phyloP scores from a whole-genome alignment of 53 echinoderm and acorn worm species.

The Arbacia lixula region DNA sequence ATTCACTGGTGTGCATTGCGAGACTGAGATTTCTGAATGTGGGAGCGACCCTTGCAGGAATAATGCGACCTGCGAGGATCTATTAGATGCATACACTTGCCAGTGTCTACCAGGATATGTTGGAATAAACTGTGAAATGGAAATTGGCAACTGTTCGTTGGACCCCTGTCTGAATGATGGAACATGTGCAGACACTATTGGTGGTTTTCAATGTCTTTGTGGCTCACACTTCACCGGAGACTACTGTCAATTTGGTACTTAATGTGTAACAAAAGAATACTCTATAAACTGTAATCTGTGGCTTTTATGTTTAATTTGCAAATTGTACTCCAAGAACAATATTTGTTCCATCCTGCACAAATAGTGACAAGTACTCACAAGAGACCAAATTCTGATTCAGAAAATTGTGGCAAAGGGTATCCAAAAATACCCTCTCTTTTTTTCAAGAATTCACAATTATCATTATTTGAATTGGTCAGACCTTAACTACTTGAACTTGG shows the following conservation, averaged over 20 bases:
- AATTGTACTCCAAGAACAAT: too few relatives aligned
- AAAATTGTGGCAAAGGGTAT: too few relatives aligned
- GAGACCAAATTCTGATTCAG: too few relatives aligned
- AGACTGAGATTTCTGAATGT: conserved; percentile 15
- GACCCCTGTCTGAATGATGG: conserved; percentile 65
- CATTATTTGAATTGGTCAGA: too few relatives aligned
- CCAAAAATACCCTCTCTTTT: too few relatives aligned
- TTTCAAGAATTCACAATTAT: too few relatives aligned
- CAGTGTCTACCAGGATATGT: conserved; percentile 40
- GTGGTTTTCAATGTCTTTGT: conserved; percentile 52
- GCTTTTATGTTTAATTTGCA: too few relatives aligned
- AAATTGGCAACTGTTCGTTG: conserved; percentile 52
- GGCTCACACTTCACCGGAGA: conserved; percentile 54
- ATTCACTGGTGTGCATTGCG: conserved; percentile 59
- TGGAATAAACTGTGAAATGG: conserved; percentile 37
- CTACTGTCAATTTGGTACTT: conserved; percentile 41
- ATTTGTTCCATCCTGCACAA: too few relatives aligned
- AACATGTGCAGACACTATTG: conserved; percentile 19
- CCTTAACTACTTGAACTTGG: too few relatives aligned
- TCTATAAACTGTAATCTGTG: neutral
- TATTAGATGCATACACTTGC: conserved; percentile 34
- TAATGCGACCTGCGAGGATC: conserved; percentile 41
- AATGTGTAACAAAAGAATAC: neutral
- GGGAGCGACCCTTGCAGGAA: neutral
- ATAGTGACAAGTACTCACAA: too few relatives aligned